Evolutionary conservation across 2,797 vertebrate species (phyloP), one percentile per base, ranked within the genome.

Genomic region (Pseudochirops cupreus): DNA sequence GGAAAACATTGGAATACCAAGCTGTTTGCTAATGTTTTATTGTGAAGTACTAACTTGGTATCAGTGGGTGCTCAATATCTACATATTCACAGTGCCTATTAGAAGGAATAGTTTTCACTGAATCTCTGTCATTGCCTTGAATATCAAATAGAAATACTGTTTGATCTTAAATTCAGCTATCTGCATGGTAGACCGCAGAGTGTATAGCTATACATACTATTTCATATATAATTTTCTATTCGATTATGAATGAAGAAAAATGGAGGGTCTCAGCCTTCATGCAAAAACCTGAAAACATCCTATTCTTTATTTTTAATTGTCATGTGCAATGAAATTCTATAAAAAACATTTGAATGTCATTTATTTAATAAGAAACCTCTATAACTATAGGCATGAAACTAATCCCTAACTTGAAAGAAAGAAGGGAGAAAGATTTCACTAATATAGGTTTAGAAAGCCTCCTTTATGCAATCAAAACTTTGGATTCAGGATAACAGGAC

Each of bases 381-480:
- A 54, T 96, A 96, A 97, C 93, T 57, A 5, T 5, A 59, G 57
- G 53, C n/a, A 92, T 91, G 94, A 96, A 97, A 98, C 33, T 95
- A 96, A 97, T 97, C 55, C 9, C 58, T 94, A 91, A 95, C 97
- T 98, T 98, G 56, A 97, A 98, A 97, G 57, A 95, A 96, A 95
- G 74, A 93, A 93, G 94, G 59, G 89, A 50, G 46, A 96, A 56
- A 33, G 56, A 57, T 55, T 91, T 97, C 93, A 95, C 82, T 92
- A 93, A 87, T 93, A 11, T 89, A 97, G 54, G 1, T 91, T 94
- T 96, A 1, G 92, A 97, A 92, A 97, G 28, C 0, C 10, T 90
- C 74, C 94, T 92, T 87, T 13, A 96, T 94, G 93, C 56, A 95
- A 0, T 97, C 98, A 98, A 59, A 52, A 94, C 39, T 95, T 96